Evolutionary conservation across 1,140 invertebrate genomes (phyloP).

Genomic region (Lepidotrigona ventralis): DNA sequence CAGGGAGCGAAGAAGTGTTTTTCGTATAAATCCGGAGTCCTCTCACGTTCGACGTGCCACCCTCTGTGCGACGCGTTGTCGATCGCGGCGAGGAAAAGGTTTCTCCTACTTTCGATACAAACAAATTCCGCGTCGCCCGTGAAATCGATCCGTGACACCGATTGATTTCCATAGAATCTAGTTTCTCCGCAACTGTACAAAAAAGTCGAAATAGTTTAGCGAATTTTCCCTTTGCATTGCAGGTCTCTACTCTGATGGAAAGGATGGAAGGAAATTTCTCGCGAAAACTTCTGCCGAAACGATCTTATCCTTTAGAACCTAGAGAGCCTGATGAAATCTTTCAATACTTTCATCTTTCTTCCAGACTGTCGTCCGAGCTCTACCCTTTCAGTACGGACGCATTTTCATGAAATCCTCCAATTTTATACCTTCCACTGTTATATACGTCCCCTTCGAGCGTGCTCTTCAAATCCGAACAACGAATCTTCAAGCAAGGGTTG

Average conservation of each 20-base stretch:
- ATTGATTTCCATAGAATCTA: conserved; percentile 31
- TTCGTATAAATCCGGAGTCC: conserved; percentile 65
- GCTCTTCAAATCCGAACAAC: not conserved
- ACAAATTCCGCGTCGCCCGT: conserved; percentile 57
- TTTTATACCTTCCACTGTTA: not conserved
- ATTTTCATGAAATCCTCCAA: not conserved
- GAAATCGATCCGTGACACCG: conserved; percentile 53
- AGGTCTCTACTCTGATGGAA: no score
- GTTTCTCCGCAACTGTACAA: no score
- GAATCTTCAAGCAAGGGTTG: not conserved
- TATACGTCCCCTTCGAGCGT: no score
- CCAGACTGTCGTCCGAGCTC: no score
- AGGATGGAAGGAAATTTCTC: no score
- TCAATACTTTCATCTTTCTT: no score
- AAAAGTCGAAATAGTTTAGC: no score
- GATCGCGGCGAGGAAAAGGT: conserved; percentile 24
- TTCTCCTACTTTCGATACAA: conserved; percentile 49
- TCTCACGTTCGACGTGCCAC: conserved; percentile 49
- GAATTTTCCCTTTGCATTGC: no score
- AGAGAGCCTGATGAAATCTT: no score
- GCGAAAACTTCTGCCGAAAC: no score
- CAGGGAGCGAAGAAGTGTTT: conserved; percentile 25
- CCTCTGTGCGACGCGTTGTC: not conserved
- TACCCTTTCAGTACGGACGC: no score
- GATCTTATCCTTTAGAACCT: no score